Evolutionary conservation across 2,888 invertebrate genomes (phyloP).

Genomic region (Thyatira batis): DNA sequence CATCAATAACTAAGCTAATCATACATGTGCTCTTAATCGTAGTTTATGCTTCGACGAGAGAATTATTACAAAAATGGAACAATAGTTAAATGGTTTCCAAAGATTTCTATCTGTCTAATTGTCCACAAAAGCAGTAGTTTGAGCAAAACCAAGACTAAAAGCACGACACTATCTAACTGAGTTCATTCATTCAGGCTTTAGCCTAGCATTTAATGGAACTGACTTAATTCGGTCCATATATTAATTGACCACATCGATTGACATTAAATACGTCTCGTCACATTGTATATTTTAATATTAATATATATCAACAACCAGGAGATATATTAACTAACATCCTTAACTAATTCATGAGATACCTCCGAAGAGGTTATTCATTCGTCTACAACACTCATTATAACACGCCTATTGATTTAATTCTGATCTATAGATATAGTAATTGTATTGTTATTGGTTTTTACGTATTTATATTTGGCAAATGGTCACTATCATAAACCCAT

Average conservation of each 20-base stretch:
- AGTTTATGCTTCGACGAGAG: slow-evolving; percentile 12
- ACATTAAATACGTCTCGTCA: slow-evolving; percentile 57
- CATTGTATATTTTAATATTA: slow-evolving; percentile 53
- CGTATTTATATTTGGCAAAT: slow-evolving; percentile 78
- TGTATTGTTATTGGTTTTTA: slow-evolving; percentile 49
- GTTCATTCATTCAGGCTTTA: slow-evolving; percentile 47
- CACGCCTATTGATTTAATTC: slow-evolving; percentile 42
- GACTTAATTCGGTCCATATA: slow-evolving; percentile 63
- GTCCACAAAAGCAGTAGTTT: slow-evolving; percentile 15
- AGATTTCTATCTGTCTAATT: slow-evolving; percentile 14
- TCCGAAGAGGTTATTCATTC: slow-evolving; percentile 57
- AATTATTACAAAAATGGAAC: slow-evolving; percentile 1
- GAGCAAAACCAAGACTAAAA: slow-evolving; percentile 43
- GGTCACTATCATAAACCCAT: slow-evolving; percentile 57
- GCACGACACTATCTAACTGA: slow-evolving; percentile 47
- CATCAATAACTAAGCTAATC: not conserved
- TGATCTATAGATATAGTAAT: slow-evolving; percentile 25
- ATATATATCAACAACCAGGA: slow-evolving; percentile 72
- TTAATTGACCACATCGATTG: slow-evolving; percentile 77
- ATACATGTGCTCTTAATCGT: slow-evolving; percentile 24
- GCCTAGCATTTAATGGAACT: slow-evolving; percentile 61
- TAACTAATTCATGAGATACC: slow-evolving; percentile 71
- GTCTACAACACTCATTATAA: slow-evolving; percentile 60
- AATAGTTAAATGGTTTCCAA: slow-evolving; percentile 5
- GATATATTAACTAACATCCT: slow-evolving; percentile 67